Evolutionary conservation across 1,140 invertebrate species (phyloP).

Genomic region (Euschistus heros): DNA sequence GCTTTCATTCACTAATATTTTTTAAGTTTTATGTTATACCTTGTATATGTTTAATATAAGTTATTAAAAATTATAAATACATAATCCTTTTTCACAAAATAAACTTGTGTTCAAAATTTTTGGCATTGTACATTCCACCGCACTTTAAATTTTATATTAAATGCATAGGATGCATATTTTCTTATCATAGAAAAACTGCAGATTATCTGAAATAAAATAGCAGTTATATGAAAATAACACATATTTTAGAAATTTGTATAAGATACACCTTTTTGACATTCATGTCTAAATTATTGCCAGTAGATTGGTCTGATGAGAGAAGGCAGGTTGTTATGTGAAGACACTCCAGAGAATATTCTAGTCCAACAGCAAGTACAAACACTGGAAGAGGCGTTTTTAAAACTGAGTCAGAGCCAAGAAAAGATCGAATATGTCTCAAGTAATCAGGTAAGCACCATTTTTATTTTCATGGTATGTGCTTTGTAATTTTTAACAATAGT

Average conservation of each 20-base stretch:
- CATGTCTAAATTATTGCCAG: conserved; percentile 1
- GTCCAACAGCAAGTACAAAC: conserved; percentile 36
- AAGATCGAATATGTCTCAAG: background rate
- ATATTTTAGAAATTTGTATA: background rate
- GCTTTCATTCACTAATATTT: too few species aligned
- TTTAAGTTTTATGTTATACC: background rate
- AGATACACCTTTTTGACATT: background rate
- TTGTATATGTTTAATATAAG: too few species aligned
- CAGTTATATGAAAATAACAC: background rate
- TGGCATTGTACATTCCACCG: too few species aligned
- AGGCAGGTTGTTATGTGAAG: conserved; percentile 47
- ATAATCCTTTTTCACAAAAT: too few species aligned
- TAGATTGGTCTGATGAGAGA: conserved; percentile 46
- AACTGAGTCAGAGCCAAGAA: conserved; percentile 33
- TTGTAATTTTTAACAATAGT: too few species aligned
- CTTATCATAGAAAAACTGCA: too few species aligned
- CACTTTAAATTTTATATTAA: too few species aligned
- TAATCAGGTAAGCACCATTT: background rate
- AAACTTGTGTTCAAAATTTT: too few species aligned
- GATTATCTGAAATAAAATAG: too few species aligned
- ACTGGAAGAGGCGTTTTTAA: conserved; percentile 49
- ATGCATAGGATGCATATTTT: too few species aligned
- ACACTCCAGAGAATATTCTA: conserved; percentile 41
- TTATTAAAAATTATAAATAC: too few species aligned
- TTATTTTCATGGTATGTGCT: too few species aligned